Conservation (phyloP, 2,888 invertebrate genomes). For the Drosophila nr. perissopoda region DNA sequence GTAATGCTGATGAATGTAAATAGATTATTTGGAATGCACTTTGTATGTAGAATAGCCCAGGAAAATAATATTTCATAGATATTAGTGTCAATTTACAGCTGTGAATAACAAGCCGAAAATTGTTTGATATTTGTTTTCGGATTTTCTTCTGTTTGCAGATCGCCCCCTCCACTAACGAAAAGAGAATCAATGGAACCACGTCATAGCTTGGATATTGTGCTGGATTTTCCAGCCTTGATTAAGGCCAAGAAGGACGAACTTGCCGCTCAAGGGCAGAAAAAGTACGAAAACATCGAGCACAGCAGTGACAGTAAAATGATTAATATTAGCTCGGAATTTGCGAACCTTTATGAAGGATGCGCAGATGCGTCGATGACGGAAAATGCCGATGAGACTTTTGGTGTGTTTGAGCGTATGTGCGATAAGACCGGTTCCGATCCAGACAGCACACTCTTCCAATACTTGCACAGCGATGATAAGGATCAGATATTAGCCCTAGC, state of each 20-base stretch:
- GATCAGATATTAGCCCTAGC: conserved; percentile 61
- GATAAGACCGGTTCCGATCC: conserved; percentile 83
- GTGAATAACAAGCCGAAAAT: not conserved
- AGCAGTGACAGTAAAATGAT: not conserved
- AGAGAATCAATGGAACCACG: conserved; percentile 58
- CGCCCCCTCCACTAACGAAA: conserved; percentile 18
- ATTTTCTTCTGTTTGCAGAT: conserved; percentile 29
- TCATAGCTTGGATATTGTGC: conserved; percentile 71
- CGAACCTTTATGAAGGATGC: not conserved
- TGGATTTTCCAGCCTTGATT: conserved; percentile 66
- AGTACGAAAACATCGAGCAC: not conserved
- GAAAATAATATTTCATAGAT: conserved; percentile 11
- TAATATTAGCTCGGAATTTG: not conserved
- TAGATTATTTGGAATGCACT: conserved; percentile 14
- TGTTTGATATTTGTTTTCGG: not conserved
- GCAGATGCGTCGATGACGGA: not conserved
- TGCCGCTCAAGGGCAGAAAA: conserved; percentile 1
- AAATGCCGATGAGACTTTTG: conserved; percentile 78
- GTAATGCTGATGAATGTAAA: conserved; percentile 25
- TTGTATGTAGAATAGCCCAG: conserved; percentile 8
- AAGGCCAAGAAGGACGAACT: conserved; percentile 31
- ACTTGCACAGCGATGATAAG: conserved; percentile 75
- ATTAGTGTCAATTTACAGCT: conserved; percentile 17
- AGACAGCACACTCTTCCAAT: conserved; percentile 82
- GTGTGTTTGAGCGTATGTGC: conserved; percentile 82